Base-by-base conservation (phyloP, 2,888 invertebrate genomes). In the Apoderus coryli region DNA sequence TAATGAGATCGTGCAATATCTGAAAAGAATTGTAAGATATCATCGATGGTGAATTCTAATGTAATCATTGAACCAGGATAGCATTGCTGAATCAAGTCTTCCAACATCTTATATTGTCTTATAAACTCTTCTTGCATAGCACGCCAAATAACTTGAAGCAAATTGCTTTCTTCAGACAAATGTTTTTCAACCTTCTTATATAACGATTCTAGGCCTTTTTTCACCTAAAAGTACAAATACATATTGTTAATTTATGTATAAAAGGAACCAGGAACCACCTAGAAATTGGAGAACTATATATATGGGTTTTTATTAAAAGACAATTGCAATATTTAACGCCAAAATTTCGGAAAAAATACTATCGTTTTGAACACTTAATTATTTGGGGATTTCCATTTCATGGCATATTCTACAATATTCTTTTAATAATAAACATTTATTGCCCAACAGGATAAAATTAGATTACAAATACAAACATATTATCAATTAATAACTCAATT, bases 61-160 rank as follows among this genome's bases (percentile, higher is more conserved):
- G 76, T 71, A 41, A 96, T 82, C 65, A 86, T 88, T 25, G 93
- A 84, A 41, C 88, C 93, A 9, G 93, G 90, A 66, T 96, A 96
- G 61, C 95, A 96, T 44, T 88, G 76, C 48, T 84, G 84, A 51
- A 96, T 88, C 44, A 92, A 70, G 45, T 84, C 82, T 61, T 93
- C 89, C 45, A 95, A 75, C 46, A 80, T 74, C 57, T 85, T 88
- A 60, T 95, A 90, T 58, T 96, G 96, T 45, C 82, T 78, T 46
- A 98, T 84, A 61, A 98, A 96, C 65, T 96, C 95, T 57, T 95
- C 90, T 65, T 96, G 95, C 95, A 98, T 95, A 47, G 92, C 88
- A 53, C 90, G 75, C 98, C 98, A 98, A 34, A 98, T 96, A 29
- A 98, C 96, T 69, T 88, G 85, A 48, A 92, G 65, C 40, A 93